Evolutionary conservation across 1,140 invertebrate species (phyloP), one percentile per base, ranked within the genome.

Genomic region (Paralvinella palmiformis): DNA sequence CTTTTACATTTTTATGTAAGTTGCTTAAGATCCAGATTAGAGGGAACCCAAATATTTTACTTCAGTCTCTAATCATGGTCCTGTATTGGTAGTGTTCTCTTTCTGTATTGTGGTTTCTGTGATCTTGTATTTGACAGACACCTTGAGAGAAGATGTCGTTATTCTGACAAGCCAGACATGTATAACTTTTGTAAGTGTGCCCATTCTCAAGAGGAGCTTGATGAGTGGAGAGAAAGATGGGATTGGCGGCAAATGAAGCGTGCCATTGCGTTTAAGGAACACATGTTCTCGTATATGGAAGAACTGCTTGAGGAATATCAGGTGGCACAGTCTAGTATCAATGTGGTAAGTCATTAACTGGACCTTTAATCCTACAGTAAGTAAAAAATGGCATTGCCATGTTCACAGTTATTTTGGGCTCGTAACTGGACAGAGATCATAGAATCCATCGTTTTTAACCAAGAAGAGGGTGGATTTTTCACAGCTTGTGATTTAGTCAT

Each of bases 231-330:
- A 33, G 75, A 76, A 56, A 52, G 77, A 17, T 72, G 65, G 56
- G 72, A 75, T 56, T 79, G 75, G 75, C 65, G 75, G 33, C 68
- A 71, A 59, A 72, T 75, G 71, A 79, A 79, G 62, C 63, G 71
- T 22, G 65, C 71, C 0, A 71, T 76, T 65, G 77, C 77, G 3
- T 66, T 69, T 22, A 69, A 75, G 50, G 71, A 75, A 55, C 68
- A 73, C 17, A 71, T 77, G 20, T 74, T 74, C 66, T 79, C 75
- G 3, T 77, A 74, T 66, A 76, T 74, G 71, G 75, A 75, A 58
- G 53, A 71, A 37, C 67, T 79, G 15, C 57, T 74, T n/a, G 72
- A 77, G 59, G 66, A 71, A 27, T 77, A 72, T 63, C 65, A 75
- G 50, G 68, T 62, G 36, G 65, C 73, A 5, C 69, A 73, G 13